Evolutionary conservation across 1,140 invertebrate species (phyloP).

Genomic region (Arion vulgaris): DNA sequence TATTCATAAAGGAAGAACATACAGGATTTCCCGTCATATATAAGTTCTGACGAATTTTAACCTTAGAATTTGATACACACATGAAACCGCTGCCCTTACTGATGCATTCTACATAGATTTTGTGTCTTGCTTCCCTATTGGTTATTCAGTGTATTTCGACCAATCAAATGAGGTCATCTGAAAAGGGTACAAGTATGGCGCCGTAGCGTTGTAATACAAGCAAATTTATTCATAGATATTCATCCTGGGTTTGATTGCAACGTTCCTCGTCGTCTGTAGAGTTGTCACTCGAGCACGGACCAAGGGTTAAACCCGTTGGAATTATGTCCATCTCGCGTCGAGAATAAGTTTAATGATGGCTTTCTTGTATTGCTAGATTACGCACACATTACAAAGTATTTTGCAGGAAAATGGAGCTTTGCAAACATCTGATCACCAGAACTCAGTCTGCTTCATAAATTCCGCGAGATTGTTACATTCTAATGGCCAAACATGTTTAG

Average conservation of each 20-base stretch:
- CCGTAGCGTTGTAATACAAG: slow-evolving; percentile 22
- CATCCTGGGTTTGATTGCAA: slow-evolving; percentile 2
- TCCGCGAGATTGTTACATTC: too few species aligned
- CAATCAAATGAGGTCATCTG: slow-evolving; percentile 18
- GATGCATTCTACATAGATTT: slow-evolving; percentile 1
- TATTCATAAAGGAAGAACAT: slow-evolving; percentile 19
- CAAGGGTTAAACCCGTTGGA: slow-evolving; percentile 15
- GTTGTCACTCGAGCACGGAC: not conserved
- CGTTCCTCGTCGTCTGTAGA: not conserved
- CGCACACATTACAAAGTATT: slow-evolving; percentile 21
- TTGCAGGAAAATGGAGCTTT: not conserved
- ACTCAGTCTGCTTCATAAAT: not conserved
- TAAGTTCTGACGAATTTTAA: slow-evolving; percentile 8
- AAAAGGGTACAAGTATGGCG: not conserved
- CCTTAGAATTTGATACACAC: slow-evolving; percentile 7
- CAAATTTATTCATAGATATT: slow-evolving; percentile 35
- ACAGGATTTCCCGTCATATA: slow-evolving; percentile 19
- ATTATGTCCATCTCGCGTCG: not conserved
- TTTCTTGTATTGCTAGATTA: not conserved
- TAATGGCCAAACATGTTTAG: too few species aligned
- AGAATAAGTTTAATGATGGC: not conserved
- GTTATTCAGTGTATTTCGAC: slow-evolving; percentile 30
- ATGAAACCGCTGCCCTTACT: not conserved
- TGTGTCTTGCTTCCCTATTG: not conserved
- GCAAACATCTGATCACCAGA: not conserved